Base-by-base conservation (phyloP, 2,113 vertebrate species). In the Oreochromis tanganicae region DNA sequence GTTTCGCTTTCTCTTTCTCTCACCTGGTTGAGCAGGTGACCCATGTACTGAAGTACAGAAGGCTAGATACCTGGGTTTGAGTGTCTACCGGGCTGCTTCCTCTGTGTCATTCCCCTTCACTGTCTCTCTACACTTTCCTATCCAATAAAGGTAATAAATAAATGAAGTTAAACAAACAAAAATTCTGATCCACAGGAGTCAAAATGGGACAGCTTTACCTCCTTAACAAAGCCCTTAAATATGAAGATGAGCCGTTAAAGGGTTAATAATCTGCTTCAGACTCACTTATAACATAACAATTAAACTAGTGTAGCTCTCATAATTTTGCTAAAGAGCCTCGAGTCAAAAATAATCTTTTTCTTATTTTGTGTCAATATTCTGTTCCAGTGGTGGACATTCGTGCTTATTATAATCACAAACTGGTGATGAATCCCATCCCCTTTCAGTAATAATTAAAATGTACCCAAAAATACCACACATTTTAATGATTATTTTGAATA, bases 261-360 rank as follows among this genome's bases (percentile, higher is more conserved):
- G 36, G 0, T 16, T 17, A 13, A 41, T 48, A 27, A 24, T 48
- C 38, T 46, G 38, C 38, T 27, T 73, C 68, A 73, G 34, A 38
- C 61, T 21, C 61, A 9, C 63, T n/a, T 41, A 68, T 14, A 68
- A 41, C 0, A 1, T 68, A 41, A 41, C 34, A 2, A 66, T 66
- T 66, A 38, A 5, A 66, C 61, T 66, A 66, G 38, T 66, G 3
- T 38, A 66, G 10, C 34, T 7, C 10, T 5, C 61, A 66, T 12
- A 41, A 68, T 41, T 68, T 68, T 68, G 2, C 7, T 68, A 21
- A 21, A 36, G 0, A 0, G 4, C 19, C 36, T 68, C 1, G 1
- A 68, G 21, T 73, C 13, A 73, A 43, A 71, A 71, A 71, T 12
- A 24, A 24, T 41, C 36, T 71, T 43, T 38, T 71, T 71, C n/a